phyloP scores from a whole-genome alignment of 2,888 invertebrate genomes.

The Lasioglossum vierecki region DNA sequence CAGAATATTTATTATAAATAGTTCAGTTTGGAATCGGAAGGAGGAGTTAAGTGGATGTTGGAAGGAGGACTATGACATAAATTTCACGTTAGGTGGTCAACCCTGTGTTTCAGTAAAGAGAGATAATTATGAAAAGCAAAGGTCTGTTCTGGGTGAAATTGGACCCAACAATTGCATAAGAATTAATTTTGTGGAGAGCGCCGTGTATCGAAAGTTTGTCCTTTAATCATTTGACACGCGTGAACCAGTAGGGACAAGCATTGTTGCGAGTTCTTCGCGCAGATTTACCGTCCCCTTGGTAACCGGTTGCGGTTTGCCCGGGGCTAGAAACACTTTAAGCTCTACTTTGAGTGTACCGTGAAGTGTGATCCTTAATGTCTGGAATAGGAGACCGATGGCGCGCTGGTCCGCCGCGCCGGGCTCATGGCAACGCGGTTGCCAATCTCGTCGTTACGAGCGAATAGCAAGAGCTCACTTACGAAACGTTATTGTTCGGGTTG shows the following conservation, averaged over 20 bases:
- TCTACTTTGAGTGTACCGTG: constrained; percentile 14
- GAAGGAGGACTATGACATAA: too few relatives aligned
- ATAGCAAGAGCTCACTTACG: constrained; percentile 16
- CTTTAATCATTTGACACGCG: constrained; percentile 18
- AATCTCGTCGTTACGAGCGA: neutral
- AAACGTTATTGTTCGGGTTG: neutral
- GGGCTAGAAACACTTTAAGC: constrained; percentile 44
- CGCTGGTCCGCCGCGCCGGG: neutral
- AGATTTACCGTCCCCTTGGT: constrained; percentile 61
- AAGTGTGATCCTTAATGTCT: constrained; percentile 35
- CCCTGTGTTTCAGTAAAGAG: too few relatives aligned
- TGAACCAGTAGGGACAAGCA: constrained; percentile 59
- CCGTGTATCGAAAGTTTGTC: neutral
- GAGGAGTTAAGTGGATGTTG: too few relatives aligned
- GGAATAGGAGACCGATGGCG: constrained; percentile 27
- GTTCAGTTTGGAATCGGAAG: too few relatives aligned
- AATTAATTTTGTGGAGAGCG: neutral
- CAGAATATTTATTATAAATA: neutral
- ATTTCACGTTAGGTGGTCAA: too few relatives aligned
- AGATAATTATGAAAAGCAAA: too few relatives aligned
- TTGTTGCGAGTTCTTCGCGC: constrained; percentile 55
- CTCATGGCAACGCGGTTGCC: neutral
- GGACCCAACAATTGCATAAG: neutral
- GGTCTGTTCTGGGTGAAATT: neutral
- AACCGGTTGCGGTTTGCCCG: constrained; percentile 34